Percentiles rank a stretch among this genome's conserved stretches.
phyloP scores from a whole-genome alignment of 2,888 invertebrate genomes.

The Chymomyza fuscimana region DNA sequence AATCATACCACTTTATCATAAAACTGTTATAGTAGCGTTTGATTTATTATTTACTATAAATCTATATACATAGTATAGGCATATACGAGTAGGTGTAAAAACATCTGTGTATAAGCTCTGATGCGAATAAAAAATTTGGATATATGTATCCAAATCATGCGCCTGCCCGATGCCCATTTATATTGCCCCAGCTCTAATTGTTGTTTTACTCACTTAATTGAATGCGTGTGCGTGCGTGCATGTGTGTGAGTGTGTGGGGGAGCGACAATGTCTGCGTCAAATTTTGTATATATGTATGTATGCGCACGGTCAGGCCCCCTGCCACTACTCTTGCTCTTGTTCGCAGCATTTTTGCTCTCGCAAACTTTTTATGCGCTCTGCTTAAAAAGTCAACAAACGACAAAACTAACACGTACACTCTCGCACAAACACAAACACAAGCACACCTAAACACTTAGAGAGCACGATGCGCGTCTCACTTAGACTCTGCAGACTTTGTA shows the following conservation, averaged over 20 bases:
- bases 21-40: not conserved
- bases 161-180: not conserved
- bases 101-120: too few species aligned
- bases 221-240: not conserved
- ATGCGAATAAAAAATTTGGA: too few species aligned
- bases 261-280: too few species aligned
- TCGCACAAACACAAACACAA: conserved; percentile 13
- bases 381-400: conserved; percentile 42
- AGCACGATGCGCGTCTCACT: not conserved
- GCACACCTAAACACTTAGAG: not conserved
- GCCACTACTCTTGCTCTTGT: not conserved
- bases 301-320: not conserved
- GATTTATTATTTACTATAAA: too few species aligned
- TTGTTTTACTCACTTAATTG: not conserved
- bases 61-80: too few species aligned
- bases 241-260: too few species aligned
- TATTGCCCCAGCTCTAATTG: not conserved
- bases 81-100: too few species aligned
- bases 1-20: too few species aligned
- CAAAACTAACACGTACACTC: not conserved
- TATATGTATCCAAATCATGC: too few species aligned
- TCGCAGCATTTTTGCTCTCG: not conserved
- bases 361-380: not conserved
- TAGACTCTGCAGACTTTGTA: conserved; percentile 71
- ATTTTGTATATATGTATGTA: too few species aligned